Conservation (phyloP, 1,140 invertebrate species). For the Lineus longissimus region DNA sequence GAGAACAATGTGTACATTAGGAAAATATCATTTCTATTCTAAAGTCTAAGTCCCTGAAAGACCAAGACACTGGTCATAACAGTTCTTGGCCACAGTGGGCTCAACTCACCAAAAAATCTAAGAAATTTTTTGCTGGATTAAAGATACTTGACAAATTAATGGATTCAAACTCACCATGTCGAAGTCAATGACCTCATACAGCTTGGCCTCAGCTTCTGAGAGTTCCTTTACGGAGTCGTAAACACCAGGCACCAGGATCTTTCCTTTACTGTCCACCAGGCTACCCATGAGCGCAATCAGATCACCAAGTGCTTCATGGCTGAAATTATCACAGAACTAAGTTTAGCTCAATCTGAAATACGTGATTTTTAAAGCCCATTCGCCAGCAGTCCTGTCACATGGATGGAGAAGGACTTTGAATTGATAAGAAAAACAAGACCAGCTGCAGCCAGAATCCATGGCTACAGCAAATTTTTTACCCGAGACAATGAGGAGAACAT, state of each 20-base stretch:
- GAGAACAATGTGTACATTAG: too few relatives aligned
- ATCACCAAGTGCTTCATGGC: slow-evolving; percentile 53
- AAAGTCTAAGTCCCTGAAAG: too few relatives aligned
- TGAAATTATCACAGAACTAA: slow-evolving; percentile 20
- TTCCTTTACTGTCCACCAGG: slow-evolving; percentile 44
- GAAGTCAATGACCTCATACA: slow-evolving; percentile 88
- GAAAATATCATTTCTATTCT: too few relatives aligned
- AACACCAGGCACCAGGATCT: slow-evolving; percentile 48
- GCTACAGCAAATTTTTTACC: too few relatives aligned
- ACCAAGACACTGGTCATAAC: too few relatives aligned
- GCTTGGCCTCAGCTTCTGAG: slow-evolving; percentile 69
- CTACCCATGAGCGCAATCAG: slow-evolving; percentile 38
- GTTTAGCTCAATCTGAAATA: neutral
- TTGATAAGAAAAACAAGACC: too few relatives aligned
- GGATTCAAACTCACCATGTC: slow-evolving; percentile 59
- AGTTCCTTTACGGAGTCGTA: slow-evolving; percentile 44
- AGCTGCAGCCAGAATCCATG: too few relatives aligned
- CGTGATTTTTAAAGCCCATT: neutral
- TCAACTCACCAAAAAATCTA: too few relatives aligned
- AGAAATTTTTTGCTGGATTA: too few relatives aligned
- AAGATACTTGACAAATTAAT: slow-evolving; percentile 9
- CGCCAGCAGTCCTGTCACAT: neutral
- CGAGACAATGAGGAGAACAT: too few relatives aligned
- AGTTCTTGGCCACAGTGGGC: too few relatives aligned
- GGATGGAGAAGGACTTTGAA: too few relatives aligned